These are phyloP conservation scores for Esox lucius DNA, from an alignment of 2,797 vertebrate species.

Conservation along the genomic window DNA sequence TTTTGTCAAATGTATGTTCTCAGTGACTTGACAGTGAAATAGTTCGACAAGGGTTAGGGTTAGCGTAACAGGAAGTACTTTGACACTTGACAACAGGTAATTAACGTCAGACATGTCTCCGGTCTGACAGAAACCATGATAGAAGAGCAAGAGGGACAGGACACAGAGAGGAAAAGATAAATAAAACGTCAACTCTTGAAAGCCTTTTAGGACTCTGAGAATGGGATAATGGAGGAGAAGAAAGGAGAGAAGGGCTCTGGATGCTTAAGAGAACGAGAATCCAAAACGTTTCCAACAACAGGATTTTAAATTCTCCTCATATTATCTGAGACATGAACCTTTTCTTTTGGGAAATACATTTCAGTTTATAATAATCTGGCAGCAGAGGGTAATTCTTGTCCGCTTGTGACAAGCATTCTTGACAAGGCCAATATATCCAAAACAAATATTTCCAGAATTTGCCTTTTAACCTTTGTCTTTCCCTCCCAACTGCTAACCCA, in stretches of 20 bases:
- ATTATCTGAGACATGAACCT: neutral
- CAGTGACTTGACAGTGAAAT: constrained; percentile 31
- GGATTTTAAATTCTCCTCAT: constrained; percentile 14
- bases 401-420: too few relatives aligned
- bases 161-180: neutral
- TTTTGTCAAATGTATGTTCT: constrained; percentile 26
- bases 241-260: constrained; percentile 23
- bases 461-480: too few relatives aligned
- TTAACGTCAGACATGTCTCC: constrained; percentile 52
- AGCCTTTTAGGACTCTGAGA: constrained; percentile 22
- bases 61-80: constrained; percentile 18
- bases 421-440: too few relatives aligned
- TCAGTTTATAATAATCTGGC: too few relatives aligned
- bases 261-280: neutral
- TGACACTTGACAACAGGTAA: constrained; percentile 37
- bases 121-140: constrained; percentile 44
- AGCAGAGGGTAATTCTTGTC: too few relatives aligned
- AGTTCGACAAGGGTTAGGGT: constrained; percentile 16
- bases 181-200: constrained; percentile 40
- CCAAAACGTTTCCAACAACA: neutral
- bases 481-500: too few relatives aligned
- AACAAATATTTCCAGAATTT: too few relatives aligned
- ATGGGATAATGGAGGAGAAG: constrained; percentile 33
- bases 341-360: neutral
- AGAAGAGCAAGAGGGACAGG: constrained; percentile 26